phyloP scores from a whole-genome alignment of 2,797 vertebrate species.

The Notamacropus eugenii region DNA sequence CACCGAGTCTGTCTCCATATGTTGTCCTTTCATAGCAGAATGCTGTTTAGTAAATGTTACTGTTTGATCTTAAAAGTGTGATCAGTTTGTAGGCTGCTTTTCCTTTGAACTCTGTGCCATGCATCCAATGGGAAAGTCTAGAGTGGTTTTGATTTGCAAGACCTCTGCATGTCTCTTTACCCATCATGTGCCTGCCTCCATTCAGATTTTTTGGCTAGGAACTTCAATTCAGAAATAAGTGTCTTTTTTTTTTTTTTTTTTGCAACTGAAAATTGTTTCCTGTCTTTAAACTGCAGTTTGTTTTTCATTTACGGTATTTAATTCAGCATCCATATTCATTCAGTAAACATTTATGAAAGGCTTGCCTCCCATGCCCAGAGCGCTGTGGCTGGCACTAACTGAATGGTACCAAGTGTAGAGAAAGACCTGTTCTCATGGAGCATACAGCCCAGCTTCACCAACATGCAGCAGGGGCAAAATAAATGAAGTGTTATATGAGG shows the following conservation, averaged over 20 bases:
- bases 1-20: background rate
- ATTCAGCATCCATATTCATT: background rate
- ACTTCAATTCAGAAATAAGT: background rate
- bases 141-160: background rate
- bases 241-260: too few species aligned
- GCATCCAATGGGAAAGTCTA: background rate
- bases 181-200: too few species aligned
- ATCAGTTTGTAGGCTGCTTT: background rate
- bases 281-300: background rate
- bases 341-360: background rate
- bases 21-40: background rate
- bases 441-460: too few species aligned
- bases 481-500: background rate
- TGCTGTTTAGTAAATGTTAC: background rate
- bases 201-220: background rate
- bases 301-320: too few species aligned
- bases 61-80: background rate
- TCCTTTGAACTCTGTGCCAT: background rate
- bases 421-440: background rate
- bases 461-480: background rate
- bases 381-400: background rate
- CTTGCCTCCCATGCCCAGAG: background rate
- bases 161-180: too few species aligned
- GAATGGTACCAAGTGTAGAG: background rate
- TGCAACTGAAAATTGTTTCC: too few species aligned